Evolutionary conservation across 2,113 vertebrate genomes (phyloP), one percentile per base, ranked within the genome.

Genomic region (Motacilla tschutschensis): DNA sequence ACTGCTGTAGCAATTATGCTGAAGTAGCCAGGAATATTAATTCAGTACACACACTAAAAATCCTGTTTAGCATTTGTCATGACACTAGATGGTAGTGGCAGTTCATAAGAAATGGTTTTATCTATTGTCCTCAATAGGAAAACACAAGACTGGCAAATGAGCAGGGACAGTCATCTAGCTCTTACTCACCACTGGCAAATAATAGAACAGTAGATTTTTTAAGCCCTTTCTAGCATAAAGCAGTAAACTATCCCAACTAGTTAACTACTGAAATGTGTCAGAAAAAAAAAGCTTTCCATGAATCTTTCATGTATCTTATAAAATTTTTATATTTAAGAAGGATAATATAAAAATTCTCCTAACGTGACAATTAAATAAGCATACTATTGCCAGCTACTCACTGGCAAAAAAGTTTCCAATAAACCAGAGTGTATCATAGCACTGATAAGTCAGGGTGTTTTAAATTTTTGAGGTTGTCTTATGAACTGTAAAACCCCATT

Each of bases 41-140:
- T 65, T 87, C 47, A 76, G 59, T 50, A 58, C 20, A 44, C 25
- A 28, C 36, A 70, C 35, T 36, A 40, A 75, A 93, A 83, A 79
- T 71, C 29, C 41, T 15, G 8, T 51, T 92, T 15, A 72, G 22
- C n/a, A 19, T 77, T 78, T 83, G 85, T 85, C 47, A 57, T 80
- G 54, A 89, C 41, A 47, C 54, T 91, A 88, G 80, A 83, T 84
- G 70, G 74, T 91, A 86, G 79, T 4, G 77, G 10, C 55, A 83
- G 35, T 51, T 46, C 85, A 83, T 63, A 70, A 88, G 90, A 76
- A 58, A 33, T 22, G n/a, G 7, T 41, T 85, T 31, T 70, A 24
- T 74, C 60, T 58, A 4, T 43, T 54, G 40, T 70, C 41, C 64
- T 64, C 20, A 87, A 77, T 5, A 29, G 12, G 46, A 73, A 83